Conservation (phyloP, 1,140 invertebrate genomes). For the Maniola jurtina region DNA sequence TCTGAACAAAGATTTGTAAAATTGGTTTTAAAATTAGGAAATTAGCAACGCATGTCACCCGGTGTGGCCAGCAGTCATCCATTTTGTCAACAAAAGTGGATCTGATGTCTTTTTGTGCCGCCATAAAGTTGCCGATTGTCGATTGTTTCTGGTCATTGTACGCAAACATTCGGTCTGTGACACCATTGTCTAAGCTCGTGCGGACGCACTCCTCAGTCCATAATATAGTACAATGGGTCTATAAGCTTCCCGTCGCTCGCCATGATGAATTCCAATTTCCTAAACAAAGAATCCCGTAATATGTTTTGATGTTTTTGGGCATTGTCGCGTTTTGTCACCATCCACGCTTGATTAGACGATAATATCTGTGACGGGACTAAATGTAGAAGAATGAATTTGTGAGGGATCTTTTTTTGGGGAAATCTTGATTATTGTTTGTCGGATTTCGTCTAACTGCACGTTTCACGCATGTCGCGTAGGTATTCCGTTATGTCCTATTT, state of each 20-base stretch:
- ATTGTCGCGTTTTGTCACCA: slow-evolving; percentile 51
- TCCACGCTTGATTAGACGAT: slow-evolving; percentile 49
- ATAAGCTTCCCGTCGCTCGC: slow-evolving; percentile 58
- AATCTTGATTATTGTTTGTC: slow-evolving; percentile 34
- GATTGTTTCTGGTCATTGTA: slow-evolving; percentile 55
- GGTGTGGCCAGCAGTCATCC: slow-evolving; percentile 64
- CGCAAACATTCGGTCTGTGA: slow-evolving; percentile 55
- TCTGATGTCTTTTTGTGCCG: slow-evolving; percentile 42
- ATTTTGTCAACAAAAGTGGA: slow-evolving; percentile 48
- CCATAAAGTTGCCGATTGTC: slow-evolving; percentile 40
- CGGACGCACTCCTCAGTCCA: slow-evolving; percentile 47
- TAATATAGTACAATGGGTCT: slow-evolving; percentile 47
- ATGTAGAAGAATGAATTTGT: slow-evolving; percentile 47
- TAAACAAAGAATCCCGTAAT: slow-evolving; percentile 64
- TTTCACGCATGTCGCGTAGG: slow-evolving; percentile 37
- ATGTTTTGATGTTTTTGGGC: slow-evolving; percentile 71
- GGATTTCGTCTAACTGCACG: slow-evolving; percentile 28
- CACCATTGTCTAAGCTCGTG: slow-evolving; percentile 36
- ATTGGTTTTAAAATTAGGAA: slow-evolving; percentile 48
- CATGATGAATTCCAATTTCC: slow-evolving; percentile 63
- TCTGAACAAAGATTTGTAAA: neutral
- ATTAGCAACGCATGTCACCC: slow-evolving; percentile 65
- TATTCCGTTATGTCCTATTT: slow-evolving; percentile 39
- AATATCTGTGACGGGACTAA: slow-evolving; percentile 51
- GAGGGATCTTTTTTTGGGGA: slow-evolving; percentile 33